phyloP scores from a whole-genome alignment of 2,888 invertebrate species.

The Ypsolopha scabrella region DNA sequence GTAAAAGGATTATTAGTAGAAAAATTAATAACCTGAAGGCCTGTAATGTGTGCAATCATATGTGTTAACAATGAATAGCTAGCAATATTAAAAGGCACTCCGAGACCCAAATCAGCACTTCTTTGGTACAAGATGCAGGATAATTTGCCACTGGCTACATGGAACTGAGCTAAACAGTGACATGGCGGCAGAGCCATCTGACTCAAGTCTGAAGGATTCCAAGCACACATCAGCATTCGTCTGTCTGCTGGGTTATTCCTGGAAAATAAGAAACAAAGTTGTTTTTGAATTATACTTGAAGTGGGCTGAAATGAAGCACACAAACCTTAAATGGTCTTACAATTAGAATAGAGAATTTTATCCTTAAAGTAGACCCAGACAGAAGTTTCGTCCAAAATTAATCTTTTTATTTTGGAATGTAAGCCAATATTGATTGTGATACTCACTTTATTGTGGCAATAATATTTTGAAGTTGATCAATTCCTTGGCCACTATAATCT shows the following conservation, averaged over 20 bases:
- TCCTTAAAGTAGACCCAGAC: too few relatives aligned
- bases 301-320: too few relatives aligned
- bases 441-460: conserved; percentile 80
- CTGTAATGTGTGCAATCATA: conserved; percentile 97
- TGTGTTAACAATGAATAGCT: conserved; percentile 94
- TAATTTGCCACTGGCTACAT: conserved; percentile 84
- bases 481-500: conserved; percentile 87
- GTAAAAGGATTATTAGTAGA: conserved; percentile 8
- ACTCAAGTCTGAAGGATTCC: conserved; percentile 91
- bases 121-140: conserved; percentile 96
- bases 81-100: conserved; percentile 99
- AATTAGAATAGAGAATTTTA: too few relatives aligned
- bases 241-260: conserved; percentile 85
- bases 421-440: too few relatives aligned
- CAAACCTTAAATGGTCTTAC: too few relatives aligned
- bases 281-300: too few relatives aligned
- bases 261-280: conserved; percentile 9
- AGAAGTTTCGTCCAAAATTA: too few relatives aligned
- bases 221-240: conserved; percentile 92
- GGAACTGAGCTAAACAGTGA: conserved; percentile 95
- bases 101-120: conserved; percentile 97
- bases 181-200: conserved; percentile 98
- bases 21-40: conserved; percentile 75
- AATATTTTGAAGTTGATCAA: conserved; percentile 88
- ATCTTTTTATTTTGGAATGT: too few relatives aligned